A percentile compares a stretch with the other conserved stretches of the same genome.
Evolutionary conservation across 1,140 invertebrate genomes (phyloP).

Genomic region (Cydia amplana): DNA sequence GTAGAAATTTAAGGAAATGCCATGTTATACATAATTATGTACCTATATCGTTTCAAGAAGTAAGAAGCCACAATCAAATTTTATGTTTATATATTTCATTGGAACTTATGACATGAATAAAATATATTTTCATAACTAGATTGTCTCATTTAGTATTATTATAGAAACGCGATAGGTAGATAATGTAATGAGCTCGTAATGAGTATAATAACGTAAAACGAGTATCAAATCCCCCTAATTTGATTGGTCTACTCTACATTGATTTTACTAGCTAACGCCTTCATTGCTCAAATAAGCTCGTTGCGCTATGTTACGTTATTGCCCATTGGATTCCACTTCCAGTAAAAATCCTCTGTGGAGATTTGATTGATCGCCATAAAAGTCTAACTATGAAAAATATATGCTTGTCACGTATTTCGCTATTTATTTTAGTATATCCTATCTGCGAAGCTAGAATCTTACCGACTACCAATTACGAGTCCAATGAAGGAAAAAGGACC

Average conservation of each 20-base stretch:
- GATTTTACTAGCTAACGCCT: neutral
- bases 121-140: neutral
- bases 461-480: neutral
- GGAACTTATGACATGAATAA: neutral
- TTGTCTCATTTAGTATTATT: conserved; percentile 4
- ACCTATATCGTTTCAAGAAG: too few relatives aligned
- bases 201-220: neutral
- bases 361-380: neutral
- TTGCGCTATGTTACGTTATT: neutral
- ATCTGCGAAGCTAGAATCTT: neutral
- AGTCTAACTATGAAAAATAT: neutral
- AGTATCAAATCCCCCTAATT: neutral
- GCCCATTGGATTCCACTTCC: neutral
- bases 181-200: neutral
- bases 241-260: neutral
- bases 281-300: neutral
- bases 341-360: neutral
- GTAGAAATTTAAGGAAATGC: too few relatives aligned
- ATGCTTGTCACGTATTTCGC: neutral
- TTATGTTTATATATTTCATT: neutral
- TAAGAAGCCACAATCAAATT: neutral
- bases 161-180: neutral
- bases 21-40: too few relatives aligned
- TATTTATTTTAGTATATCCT: neutral
- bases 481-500: conserved; percentile 35